phyloP scores from a whole-genome alignment of 1,140 invertebrate species.

The Drosophila sp. region DNA sequence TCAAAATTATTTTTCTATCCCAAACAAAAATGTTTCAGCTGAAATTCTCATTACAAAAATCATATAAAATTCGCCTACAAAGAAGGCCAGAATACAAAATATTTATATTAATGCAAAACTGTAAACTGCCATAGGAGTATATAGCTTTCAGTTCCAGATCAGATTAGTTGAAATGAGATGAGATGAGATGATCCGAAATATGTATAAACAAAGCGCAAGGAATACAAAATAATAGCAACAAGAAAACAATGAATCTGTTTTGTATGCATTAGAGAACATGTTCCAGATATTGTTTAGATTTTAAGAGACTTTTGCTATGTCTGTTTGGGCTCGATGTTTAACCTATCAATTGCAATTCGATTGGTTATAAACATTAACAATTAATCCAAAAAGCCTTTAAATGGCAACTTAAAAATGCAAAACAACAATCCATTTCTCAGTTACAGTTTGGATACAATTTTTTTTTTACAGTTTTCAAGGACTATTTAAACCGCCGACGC shows the following conservation, averaged over 20 bases:
- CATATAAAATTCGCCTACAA: slow-evolving; percentile 64
- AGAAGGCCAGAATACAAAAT: slow-evolving; percentile 60
- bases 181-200: slow-evolving; percentile 22
- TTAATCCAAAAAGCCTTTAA: not conserved
- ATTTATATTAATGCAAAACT: slow-evolving; percentile 74
- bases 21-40: not conserved
- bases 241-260: not conserved
- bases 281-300: slow-evolving; percentile 77
- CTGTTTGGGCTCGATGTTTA: slow-evolving; percentile 24
- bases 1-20: not conserved
- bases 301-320: slow-evolving; percentile 13
- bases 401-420: slow-evolving; percentile 4
- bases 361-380: slow-evolving; percentile 5
- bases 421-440: not conserved
- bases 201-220: slow-evolving; percentile 33
- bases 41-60: slow-evolving; percentile 57
- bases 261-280: slow-evolving; percentile 63
- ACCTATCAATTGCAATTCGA: slow-evolving; percentile 31
- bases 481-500: too few relatives aligned
- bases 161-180: not conserved
- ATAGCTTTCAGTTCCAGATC: slow-evolving; percentile 3
- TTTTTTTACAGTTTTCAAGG: too few relatives aligned
- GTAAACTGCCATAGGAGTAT: slow-evolving; percentile 8
- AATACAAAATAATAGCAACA: slow-evolving; percentile 59
- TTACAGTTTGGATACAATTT: not conserved